Base-by-base conservation (phyloP, 1,140 invertebrate genomes). In the Idris sp. region DNA sequence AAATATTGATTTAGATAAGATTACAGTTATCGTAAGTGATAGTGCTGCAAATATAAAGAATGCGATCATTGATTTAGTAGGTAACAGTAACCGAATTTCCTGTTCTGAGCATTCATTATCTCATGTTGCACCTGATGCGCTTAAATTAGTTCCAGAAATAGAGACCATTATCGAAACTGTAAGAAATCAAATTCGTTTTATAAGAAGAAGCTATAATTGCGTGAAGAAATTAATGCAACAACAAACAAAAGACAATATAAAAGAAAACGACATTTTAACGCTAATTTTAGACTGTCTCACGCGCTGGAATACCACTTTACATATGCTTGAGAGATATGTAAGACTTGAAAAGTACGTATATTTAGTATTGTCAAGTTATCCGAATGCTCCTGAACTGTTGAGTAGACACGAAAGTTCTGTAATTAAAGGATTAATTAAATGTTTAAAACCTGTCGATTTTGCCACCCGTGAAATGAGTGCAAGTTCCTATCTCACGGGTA, bases 401-500 rank as follows among this genome's bases (percentile, higher is more conserved):
- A 8, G 48, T 79, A 61, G 62, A 78, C 15, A 73, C 19, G 81
- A 87, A 76, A 36, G 84, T 22, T 53, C 53, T 1, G 71, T 80
- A 44, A 5, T 83, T 7, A 69, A 76, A 56, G 79, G 78, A 14
- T 48, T 86, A 31, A 36, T 83, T 30, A 13, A 87, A 9, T 28
- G 6, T 28, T 51, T 88, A 33, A 44, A 79, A 46, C 82, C 81
- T 0, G 13, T 86, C 2, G 81, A 85, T 78, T 77, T 76, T 51
- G 83, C 81, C 4, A 88, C 83, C 1, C 85, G 76, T 28, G 83
- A 86, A 79, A 65, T 87, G 0, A 86, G 83, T 18, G 83, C 31
- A 19, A 18, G 22, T 40, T n/a, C 38, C 9, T 40, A 40, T 40
- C n/a, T 18, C 18, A 40, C 38, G n/a, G 38, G 38, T 9, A 40